phyloP scores from a whole-genome alignment of 1,140 invertebrate species.

The Mya arenaria region DNA sequence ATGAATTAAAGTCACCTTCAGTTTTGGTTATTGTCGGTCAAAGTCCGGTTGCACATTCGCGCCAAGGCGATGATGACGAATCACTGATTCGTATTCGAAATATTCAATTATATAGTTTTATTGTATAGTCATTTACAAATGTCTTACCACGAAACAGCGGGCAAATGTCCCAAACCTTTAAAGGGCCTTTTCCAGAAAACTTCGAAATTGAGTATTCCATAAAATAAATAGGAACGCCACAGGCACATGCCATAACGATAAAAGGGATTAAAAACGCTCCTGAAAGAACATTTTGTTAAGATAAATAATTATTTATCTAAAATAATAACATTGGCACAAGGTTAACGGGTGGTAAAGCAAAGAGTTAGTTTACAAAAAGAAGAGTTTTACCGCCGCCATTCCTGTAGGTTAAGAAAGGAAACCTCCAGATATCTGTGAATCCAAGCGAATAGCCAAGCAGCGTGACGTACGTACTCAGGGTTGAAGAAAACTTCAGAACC shows the following conservation, averaged over 20 bases:
- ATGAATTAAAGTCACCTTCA: too few species aligned
- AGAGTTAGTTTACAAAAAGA: too few species aligned
- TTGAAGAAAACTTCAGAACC: slow-evolving; percentile 31
- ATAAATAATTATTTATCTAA: too few species aligned
- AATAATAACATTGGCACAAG: too few species aligned
- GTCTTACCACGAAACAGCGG: slow-evolving; percentile 43
- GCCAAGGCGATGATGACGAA: too few species aligned
- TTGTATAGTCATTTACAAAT: too few species aligned
- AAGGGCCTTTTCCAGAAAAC: slow-evolving; percentile 38
- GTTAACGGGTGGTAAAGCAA: too few species aligned
- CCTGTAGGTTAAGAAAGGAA: slow-evolving; percentile 37
- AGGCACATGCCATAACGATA: slow-evolving; percentile 10
- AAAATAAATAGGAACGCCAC: slow-evolving; percentile 46
- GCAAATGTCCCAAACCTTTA: slow-evolving; percentile 39
- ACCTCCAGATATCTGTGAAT: slow-evolving; percentile 44
- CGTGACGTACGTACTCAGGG: slow-evolving; percentile 5
- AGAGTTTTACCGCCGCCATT: slow-evolving; percentile 10
- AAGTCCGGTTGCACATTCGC: too few species aligned
- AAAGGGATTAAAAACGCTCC: slow-evolving; percentile 44
- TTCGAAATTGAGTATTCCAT: slow-evolving; percentile 36
- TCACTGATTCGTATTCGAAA: too few species aligned
- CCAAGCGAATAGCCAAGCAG: slow-evolving; percentile 33
- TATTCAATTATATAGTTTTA: too few species aligned
- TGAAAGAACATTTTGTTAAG: slow-evolving; percentile 7
- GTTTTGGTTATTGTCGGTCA: too few species aligned